Percentiles rank a stretch among this genome's conserved stretches.
Evolutionary conservation across 2,888 invertebrate genomes (phyloP).

Genomic region (Choristoneura rosaceana): DNA sequence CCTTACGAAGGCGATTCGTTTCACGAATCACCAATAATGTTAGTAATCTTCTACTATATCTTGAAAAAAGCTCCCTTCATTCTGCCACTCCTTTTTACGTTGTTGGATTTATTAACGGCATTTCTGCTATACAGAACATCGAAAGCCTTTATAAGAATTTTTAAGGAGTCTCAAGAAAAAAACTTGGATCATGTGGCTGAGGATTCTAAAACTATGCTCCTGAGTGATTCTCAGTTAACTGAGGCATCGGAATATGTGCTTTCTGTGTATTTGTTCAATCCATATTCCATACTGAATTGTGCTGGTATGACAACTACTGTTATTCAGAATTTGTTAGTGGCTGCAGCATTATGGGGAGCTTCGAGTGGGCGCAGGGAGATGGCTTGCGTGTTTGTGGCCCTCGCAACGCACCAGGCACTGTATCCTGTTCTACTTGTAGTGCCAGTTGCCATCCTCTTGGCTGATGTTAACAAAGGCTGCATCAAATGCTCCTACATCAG

Average conservation of each 20-base stretch:
- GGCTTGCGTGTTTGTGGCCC: conserved; percentile 89
- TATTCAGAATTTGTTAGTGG: conserved; percentile 93
- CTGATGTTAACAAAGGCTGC: conserved; percentile 81
- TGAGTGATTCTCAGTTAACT: conserved; percentile 84
- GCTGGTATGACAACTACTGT: conserved; percentile 96
- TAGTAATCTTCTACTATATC: conserved; percentile 88
- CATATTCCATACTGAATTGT: conserved; percentile 94
- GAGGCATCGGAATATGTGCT: conserved; percentile 89
- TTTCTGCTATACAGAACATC: conserved; percentile 89
- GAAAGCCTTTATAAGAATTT: conserved; percentile 87
- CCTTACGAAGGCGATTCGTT: conserved; percentile 96
- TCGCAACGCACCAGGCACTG: conserved; percentile 93
- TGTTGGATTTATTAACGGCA: conserved; percentile 92
- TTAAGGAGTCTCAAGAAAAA: conserved; percentile 82
- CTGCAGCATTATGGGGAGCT: conserved; percentile 89
- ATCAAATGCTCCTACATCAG: conserved; percentile 78
- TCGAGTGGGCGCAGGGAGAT: conserved; percentile 86
- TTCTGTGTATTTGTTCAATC: conserved; percentile 94
- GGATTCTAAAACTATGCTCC: conserved; percentile 83
- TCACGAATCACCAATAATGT: conserved; percentile 94
- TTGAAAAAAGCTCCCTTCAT: conserved; percentile 81
- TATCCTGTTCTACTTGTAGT: conserved; percentile 94
- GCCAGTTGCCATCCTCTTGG: conserved; percentile 90
- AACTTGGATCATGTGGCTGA: conserved; percentile 83
- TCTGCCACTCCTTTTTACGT: conserved; percentile 88